Percentiles rank a stretch among this genome's conserved stretches.
These are phyloP conservation scores for Equus quagga DNA, from an alignment of 2,113 vertebrate species.

Conservation along the genomic window DNA sequence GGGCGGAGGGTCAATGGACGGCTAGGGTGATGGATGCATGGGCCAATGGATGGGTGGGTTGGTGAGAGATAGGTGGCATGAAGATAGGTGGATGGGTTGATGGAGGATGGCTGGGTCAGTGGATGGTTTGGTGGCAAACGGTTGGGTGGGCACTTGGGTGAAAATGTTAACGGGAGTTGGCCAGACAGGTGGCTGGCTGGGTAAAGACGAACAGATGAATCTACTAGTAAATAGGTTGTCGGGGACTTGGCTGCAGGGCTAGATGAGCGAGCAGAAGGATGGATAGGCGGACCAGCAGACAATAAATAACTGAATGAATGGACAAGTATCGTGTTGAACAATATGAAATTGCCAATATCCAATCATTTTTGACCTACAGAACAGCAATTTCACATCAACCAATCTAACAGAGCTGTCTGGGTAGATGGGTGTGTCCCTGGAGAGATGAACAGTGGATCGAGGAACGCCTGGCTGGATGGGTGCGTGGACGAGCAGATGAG, in stretches of 20 bases:
- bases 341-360: not conserved
- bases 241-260: not conserved
- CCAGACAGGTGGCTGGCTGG: too few species aligned
- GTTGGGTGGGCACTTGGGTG: not conserved
- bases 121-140: too few species aligned
- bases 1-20: too few species aligned
- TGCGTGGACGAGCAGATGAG: not conserved
- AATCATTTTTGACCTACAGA: not conserved
- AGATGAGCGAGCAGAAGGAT: not conserved
- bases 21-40: not conserved
- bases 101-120: not conserved
- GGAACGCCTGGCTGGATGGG: not conserved
- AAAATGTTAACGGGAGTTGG: not conserved
- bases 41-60: not conserved
- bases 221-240: too few species aligned
- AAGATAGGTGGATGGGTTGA: not conserved
- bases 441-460: not conserved
- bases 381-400: not conserved
- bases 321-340: not conserved
- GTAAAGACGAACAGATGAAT: not conserved
- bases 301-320: not conserved
- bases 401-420: not conserved
- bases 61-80: not conserved
- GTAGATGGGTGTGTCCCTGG: rapidly evolving
- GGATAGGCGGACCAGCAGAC: not conserved